These are phyloP conservation scores for Cotesia glomerata DNA, from an alignment of 1,140 invertebrate genomes.

Conservation along the genomic window DNA sequence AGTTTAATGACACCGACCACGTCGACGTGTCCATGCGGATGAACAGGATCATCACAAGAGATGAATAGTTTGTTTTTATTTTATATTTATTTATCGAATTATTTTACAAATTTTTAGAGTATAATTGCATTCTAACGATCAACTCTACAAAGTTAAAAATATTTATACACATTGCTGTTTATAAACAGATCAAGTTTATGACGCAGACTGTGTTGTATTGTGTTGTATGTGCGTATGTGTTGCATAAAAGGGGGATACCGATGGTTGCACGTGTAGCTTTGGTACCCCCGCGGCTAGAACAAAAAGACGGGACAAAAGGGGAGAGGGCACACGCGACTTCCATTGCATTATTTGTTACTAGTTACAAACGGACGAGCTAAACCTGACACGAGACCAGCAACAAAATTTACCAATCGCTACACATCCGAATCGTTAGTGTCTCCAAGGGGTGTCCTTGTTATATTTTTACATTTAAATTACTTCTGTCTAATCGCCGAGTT, in stretches of 20 bases:
- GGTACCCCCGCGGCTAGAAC: constrained; percentile 37
- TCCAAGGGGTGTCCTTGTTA: constrained; percentile 47
- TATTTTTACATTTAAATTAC: constrained; percentile 56
- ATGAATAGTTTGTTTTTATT: background rate
- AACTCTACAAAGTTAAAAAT: too few relatives aligned
- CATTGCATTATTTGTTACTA: constrained; percentile 37
- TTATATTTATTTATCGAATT: background rate
- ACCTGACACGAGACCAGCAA: constrained; percentile 36
- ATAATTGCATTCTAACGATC: too few relatives aligned
- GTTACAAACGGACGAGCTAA: constrained; percentile 41
- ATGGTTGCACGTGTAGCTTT: constrained; percentile 23
- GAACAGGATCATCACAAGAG: constrained; percentile 7
- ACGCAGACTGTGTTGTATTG: constrained; percentile 16
- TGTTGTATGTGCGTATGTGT: constrained; percentile 7
- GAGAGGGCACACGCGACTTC: constrained; percentile 48
- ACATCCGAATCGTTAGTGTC: constrained; percentile 52
- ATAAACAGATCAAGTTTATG: constrained; percentile 3
- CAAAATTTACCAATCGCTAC: constrained; percentile 53
- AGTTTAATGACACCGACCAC: constrained; percentile 57
- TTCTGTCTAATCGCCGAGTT: constrained; percentile 2
- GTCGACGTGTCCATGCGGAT: constrained; percentile 40
- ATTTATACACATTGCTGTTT: background rate
- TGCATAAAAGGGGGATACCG: constrained; percentile 21
- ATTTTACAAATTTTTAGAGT: too few relatives aligned
- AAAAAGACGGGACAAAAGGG: constrained; percentile 30